Base-by-base conservation (phyloP, 2,113 vertebrate genomes). In the Lucifuga dentata region DNA sequence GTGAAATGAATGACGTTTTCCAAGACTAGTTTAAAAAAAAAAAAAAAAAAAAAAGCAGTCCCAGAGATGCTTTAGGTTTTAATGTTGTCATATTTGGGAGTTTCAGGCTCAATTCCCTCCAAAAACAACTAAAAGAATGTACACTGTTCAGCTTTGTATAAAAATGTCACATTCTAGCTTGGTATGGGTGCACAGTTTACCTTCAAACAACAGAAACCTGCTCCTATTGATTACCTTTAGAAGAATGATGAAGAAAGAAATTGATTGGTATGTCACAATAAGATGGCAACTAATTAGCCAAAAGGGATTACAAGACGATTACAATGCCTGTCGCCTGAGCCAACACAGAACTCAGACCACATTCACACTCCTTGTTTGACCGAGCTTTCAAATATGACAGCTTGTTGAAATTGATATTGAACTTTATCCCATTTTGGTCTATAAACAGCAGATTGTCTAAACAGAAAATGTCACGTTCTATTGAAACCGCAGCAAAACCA, bases 261-360 rank as follows among this genome's bases (percentile, higher is more conserved):
- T 66, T 8, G 33, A 46, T 60, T 66, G 21, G 60, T 49, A 64
- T 65, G 56, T 77, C 46, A 50, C 48, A 43, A 66, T 63, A 61
- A 74, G 66, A 65, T 55, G 50, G 51, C 19, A 11, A 7, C 68
- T 86, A 82, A 83, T 81, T 85, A 81, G 63, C 72, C 77, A 81
- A 74, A 76, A 48, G 75, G 71, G 77, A 88, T 74, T 83, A 73
- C 76, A 74, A 73, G 76, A 68, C 51, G 45, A 66, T 78, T 76
- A 78, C 51, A 60, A 64, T 55, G 33, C 38, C 68, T 33, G 70
- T 76, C 63, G 58, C 69, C 63, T 69, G 55, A 63, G 64, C 74
- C 77, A 83, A 63, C 59, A 59, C 51, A 66, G 46, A 72, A 85
- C 66, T 72, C 62, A 51, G 73, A 68, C 46, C 52, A 57, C 16